phyloP scores from a whole-genome alignment of 2,797 vertebrate species.

The Geotrypetes seraphini region DNA sequence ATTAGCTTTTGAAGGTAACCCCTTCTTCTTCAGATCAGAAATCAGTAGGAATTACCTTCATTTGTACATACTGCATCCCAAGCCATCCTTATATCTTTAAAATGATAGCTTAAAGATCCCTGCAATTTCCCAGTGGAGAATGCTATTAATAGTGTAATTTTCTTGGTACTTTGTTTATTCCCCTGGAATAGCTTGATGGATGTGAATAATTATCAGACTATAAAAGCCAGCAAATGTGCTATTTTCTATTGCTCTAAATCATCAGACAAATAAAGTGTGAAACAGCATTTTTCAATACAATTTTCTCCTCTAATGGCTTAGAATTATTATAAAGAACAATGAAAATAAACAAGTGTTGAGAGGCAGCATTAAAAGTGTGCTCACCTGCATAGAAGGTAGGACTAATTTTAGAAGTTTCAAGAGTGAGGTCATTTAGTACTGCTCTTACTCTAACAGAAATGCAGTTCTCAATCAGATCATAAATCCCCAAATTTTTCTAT shows the following conservation, averaged over 20 bases:
- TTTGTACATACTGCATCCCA: no score
- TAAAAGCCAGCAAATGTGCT: slow-evolving; percentile 63
- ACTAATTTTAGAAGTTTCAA: neutral
- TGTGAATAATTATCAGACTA: slow-evolving; percentile 64
- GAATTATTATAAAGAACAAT: slow-evolving; percentile 63
- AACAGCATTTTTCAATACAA: slow-evolving; percentile 64
- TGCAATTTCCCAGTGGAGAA: slow-evolving; percentile 14
- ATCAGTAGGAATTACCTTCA: no score
- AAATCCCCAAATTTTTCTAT: no score
- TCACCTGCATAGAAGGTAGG: neutral
- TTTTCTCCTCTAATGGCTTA: slow-evolving; percentile 64
- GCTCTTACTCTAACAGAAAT: no score
- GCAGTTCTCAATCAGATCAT: no score
- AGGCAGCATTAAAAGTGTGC: slow-evolving; percentile 44
- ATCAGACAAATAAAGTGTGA: slow-evolving; percentile 70
- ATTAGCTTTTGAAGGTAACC: no score
- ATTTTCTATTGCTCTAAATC: slow-evolving; percentile 64
- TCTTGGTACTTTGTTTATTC: slow-evolving; percentile 57
- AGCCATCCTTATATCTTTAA: neutral
- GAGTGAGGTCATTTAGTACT: no score
- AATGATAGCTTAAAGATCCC: neutral
- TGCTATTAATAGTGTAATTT: slow-evolving; percentile 57
- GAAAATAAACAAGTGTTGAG: slow-evolving; percentile 57
- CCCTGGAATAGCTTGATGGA: slow-evolving; percentile 59
- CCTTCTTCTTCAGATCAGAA: no score